These are phyloP conservation scores for Selenia dentaria DNA, from an alignment of 2,888 invertebrate species.

Conservation along the genomic window DNA sequence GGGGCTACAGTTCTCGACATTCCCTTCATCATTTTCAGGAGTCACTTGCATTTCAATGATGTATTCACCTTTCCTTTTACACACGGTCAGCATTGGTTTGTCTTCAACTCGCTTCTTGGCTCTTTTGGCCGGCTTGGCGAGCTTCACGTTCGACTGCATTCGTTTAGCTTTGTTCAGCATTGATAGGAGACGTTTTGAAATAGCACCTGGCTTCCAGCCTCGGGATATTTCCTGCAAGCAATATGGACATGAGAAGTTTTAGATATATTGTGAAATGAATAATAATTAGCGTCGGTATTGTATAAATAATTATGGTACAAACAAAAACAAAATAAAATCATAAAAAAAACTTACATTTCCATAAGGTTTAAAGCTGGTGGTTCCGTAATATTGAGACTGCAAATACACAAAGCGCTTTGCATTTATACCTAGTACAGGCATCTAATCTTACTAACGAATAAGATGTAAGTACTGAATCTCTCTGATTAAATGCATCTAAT, in stretches of 20 bases:
- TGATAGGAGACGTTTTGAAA: slow-evolving; percentile 60
- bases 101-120: slow-evolving; percentile 51
- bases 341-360: too few relatives aligned
- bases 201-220: slow-evolving; percentile 74
- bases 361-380: too few relatives aligned
- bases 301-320: not conserved
- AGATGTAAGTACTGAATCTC: too few relatives aligned
- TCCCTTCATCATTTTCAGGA: slow-evolving; percentile 36
- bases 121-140: slow-evolving; percentile 44
- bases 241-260: too few relatives aligned
- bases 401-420: too few relatives aligned
- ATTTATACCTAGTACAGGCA: too few relatives aligned
- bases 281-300: too few relatives aligned
- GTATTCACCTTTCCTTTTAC: slow-evolving; percentile 64
- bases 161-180: slow-evolving; percentile 58
- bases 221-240: slow-evolving; percentile 52
- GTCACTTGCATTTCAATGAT: slow-evolving; percentile 61
- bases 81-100: slow-evolving; percentile 62
- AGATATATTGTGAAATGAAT: not conserved
- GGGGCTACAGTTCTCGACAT: slow-evolving; percentile 47
- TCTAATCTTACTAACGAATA: too few relatives aligned
- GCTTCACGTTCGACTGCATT: slow-evolving; percentile 34
- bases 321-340: not conserved
- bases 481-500: too few relatives aligned
- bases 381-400: too few relatives aligned